A percentile compares a stretch with the other conserved stretches of the same genome.
Evolutionary conservation across 2,888 invertebrate genomes (phyloP).

Genomic region (Luperina nickerlii): DNA sequence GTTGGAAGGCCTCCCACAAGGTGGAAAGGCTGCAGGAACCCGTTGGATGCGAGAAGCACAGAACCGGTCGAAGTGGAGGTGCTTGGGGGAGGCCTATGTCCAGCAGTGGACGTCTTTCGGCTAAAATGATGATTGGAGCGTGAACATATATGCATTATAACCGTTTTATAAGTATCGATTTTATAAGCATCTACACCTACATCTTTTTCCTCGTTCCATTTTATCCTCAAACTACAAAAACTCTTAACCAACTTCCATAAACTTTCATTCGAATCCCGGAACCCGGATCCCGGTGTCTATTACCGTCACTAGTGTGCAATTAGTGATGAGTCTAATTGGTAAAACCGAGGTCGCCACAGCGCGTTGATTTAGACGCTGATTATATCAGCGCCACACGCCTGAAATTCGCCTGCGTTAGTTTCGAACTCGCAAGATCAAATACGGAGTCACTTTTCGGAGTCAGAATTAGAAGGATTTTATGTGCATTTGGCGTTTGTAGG

Average conservation of each 20-base stretch:
- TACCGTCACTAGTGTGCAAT: conserved; percentile 60
- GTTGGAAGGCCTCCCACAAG: no score
- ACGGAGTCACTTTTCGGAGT: conserved; percentile 35
- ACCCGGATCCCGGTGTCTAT: conserved; percentile 38
- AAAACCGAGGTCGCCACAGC: conserved; percentile 58
- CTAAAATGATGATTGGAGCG: not conserved
- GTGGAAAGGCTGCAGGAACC: no score
- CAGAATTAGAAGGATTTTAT: conserved; percentile 41
- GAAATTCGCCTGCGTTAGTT: conserved; percentile 34
- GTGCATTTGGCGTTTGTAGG: conserved; percentile 22
- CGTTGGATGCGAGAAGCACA: no score
- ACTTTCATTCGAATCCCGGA: conserved; percentile 25
- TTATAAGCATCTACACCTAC: not conserved
- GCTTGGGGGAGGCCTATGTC: no score
- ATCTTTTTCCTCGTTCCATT: conserved; percentile 22
- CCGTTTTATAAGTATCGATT: conserved; percentile 3
- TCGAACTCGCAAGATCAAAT: conserved; percentile 38
- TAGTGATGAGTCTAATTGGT: conserved; percentile 63
- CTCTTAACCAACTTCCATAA: not conserved
- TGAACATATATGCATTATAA: not conserved
- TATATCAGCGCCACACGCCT: conserved; percentile 53
- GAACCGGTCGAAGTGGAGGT: no score
- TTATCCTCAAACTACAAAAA: conserved; percentile 21
- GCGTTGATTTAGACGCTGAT: conserved; percentile 61
- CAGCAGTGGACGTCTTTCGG: no score